A percentile compares a stretch with the other conserved stretches of the same genome.
Evolutionary conservation across 92 coral and sea anemone species (phyloP).

Genomic region (Montipora capitata): DNA sequence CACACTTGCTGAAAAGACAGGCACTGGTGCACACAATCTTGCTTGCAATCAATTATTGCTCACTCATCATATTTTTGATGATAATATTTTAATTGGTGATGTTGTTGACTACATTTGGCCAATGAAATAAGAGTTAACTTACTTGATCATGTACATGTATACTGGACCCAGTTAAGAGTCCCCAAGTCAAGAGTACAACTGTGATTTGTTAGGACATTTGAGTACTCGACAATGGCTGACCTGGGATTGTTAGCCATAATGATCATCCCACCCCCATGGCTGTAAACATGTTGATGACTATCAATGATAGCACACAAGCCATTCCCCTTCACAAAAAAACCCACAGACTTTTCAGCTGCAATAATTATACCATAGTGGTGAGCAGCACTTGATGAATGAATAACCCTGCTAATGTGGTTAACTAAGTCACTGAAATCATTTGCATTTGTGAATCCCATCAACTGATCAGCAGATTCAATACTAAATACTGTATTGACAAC

Average conservation of each 20-base stretch:
- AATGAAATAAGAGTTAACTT: background rate
- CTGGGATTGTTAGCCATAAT: constrained; percentile 19
- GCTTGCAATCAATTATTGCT: no score
- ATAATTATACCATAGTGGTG: no score
- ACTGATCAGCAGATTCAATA: constrained; percentile 33
- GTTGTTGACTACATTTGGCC: background rate
- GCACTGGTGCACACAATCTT: no score
- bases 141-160: background rate
- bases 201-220: background rate
- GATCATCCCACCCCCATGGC: constrained; percentile 37
- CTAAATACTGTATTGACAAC: no score
- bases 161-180: constrained; percentile 20
- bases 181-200: background rate
- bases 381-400: no score
- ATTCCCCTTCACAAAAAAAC: constrained; percentile 37
- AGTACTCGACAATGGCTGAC: constrained; percentile 6
- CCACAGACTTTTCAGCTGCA: constrained; percentile 20
- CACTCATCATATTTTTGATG: background rate
- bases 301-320: constrained; percentile 43
- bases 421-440: no score
- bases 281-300: constrained; percentile 29
- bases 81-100: background rate
- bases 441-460: no score
- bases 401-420: no score
- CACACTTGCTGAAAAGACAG: no score